phyloP scores from a whole-genome alignment of 92 coral and sea anemone species.

The Zoanthus gigantus region DNA sequence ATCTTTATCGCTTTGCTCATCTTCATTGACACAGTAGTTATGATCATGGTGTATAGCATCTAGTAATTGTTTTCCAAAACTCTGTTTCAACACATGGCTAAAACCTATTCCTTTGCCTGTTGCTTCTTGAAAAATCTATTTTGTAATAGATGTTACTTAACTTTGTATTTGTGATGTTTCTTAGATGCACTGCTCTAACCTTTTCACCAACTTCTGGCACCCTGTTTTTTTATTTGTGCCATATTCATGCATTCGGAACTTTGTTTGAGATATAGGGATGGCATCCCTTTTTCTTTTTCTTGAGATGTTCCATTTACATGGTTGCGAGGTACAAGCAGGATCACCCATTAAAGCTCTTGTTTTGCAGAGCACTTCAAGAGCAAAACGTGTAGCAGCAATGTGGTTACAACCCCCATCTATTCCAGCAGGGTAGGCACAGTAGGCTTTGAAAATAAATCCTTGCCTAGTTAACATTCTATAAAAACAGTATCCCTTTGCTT shows the following conservation, averaged over 20 bases:
- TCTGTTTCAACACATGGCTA: constrained; percentile 31
- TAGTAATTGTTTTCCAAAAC: constrained; percentile 17
- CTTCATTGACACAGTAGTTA: background rate
- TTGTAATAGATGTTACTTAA: constrained; percentile 29
- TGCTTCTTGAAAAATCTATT: constrained; percentile 33
- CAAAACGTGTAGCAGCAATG: background rate
- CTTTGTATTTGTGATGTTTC: constrained; percentile 19
- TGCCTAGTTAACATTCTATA: background rate
- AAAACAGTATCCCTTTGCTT: background rate
- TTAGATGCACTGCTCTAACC: constrained; percentile 49
- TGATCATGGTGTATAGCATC: constrained; percentile 25
- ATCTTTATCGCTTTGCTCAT: background rate
- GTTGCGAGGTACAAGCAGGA: background rate
- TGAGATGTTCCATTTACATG: constrained; percentile 4
- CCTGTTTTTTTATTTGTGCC: background rate
- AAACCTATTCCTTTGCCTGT: constrained; percentile 42
- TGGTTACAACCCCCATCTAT: constrained; percentile 16
- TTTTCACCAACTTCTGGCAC: background rate
- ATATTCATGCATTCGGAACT: constrained; percentile 15
- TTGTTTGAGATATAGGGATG: background rate
- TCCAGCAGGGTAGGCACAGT: constrained; percentile 14
- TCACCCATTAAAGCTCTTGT: background rate
- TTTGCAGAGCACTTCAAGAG: background rate
- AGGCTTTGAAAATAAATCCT: background rate
- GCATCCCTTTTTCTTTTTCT: constrained; percentile 19